A percentile compares a stretch with the other conserved stretches of the same genome.
These are phyloP conservation scores for Diadegma fenestrale DNA, from an alignment of 2,888 invertebrate species.

Conservation along the genomic window DNA sequence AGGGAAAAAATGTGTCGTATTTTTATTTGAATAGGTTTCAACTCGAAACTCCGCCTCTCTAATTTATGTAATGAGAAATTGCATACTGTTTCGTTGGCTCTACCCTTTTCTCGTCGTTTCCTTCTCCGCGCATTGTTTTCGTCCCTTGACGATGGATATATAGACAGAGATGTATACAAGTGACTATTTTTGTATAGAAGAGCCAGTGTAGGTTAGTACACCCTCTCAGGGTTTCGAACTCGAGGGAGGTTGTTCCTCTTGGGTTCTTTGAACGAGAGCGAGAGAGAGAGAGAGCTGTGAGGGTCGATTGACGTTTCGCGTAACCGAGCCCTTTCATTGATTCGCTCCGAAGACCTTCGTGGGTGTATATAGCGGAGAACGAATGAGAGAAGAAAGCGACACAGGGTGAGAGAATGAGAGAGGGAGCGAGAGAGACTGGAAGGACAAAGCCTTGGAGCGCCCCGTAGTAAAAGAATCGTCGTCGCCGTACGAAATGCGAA, in stretches of 20 bases:
- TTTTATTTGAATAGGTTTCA: not conserved
- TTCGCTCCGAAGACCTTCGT: constrained; percentile 69
- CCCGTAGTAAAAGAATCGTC: constrained; percentile 67
- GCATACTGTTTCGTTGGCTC: constrained; percentile 10
- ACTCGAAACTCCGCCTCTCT: not conserved
- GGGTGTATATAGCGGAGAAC: constrained; percentile 33
- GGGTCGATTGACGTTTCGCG: constrained; percentile 71
- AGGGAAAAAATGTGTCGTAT: not conserved
- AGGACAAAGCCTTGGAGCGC: constrained; percentile 51
- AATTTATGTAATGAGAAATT: constrained; percentile 34
- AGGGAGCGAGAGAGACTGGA: constrained; percentile 28
- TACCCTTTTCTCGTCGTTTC: constrained; percentile 1
- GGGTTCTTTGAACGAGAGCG: constrained; percentile 56
- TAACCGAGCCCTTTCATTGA: constrained; percentile 71
- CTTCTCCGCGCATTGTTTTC: constrained; percentile 7
- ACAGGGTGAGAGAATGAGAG: not conserved
- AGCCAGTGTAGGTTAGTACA: constrained; percentile 10
- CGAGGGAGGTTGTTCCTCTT: constrained; percentile 71
- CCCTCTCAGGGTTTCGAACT: constrained; percentile 67
- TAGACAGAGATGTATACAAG: not conserved
- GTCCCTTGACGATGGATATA: not conserved
- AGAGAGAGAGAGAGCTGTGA: constrained; percentile 49
- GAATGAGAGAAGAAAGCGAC: not conserved
- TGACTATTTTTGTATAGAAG: constrained; percentile 13
- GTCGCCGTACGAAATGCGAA: constrained; percentile 52